Base-by-base conservation (phyloP, 1,140 invertebrate species). In the Aradophagus sp. region DNA sequence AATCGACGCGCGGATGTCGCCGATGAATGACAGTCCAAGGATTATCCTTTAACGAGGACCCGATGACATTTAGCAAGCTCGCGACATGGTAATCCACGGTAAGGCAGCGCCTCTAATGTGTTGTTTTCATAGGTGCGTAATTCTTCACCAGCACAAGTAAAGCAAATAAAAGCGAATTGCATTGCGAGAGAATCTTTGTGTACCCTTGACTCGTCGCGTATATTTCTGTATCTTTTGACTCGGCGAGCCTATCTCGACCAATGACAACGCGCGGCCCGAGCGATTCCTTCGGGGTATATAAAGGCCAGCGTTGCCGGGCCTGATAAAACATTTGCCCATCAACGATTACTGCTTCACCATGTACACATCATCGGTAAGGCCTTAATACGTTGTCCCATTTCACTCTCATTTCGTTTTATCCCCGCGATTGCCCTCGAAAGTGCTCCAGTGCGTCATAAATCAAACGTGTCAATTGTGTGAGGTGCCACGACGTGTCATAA, bases 261-360 rank as follows among this genome's bases (percentile, higher is more conserved):
- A 56, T 55, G 48, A 48, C 41, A 67, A 66, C 34, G 32, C 16
- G n/a, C 63, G 32, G 72, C 70, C 63, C 70, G 70, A 70, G 72
- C 70, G 59, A 69, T 66, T 74, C 62, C 71, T 67, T 63, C 50
- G 75, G 79, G 73, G 76, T 82, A 82, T 82, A 82, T 81, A 82
- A 81, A 78, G 72, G 71, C 67, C 66, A 63, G 74, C 67, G 75
- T 73, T 72, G 73, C 70, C 53, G 69, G 76, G 66, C 66, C 73
- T 79, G 75, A 80, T 82, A 81, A n/a, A 81, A 79, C 77, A 81
- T 77, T 81, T 79, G 62, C 75, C 77, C 70, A 77, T 80, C 79
- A 79, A 75, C 80, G 70, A 80, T 82, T 81, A 81, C 77, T 75
- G 77, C 71, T 73, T 76, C 80, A 81, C 27, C 79, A 82, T 82